Evolutionary conservation across 2,797 vertebrate species (phyloP).

Genomic region (Muraenolepis orangiensis): DNA sequence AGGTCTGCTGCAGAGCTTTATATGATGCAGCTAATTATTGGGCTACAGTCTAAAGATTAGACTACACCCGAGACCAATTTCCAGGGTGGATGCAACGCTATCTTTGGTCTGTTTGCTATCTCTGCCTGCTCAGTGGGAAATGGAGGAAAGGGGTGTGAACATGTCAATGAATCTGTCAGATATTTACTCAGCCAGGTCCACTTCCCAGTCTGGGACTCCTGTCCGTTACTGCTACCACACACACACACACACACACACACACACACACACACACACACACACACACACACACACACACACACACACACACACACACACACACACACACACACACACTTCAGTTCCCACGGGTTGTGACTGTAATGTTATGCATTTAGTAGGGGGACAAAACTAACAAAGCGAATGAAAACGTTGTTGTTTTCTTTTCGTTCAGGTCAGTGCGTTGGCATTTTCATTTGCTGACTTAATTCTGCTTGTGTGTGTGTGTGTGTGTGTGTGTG

Average conservation of each 20-base stretch:
- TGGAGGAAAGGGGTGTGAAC: background rate
- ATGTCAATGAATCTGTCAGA: background rate
- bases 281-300: constrained; percentile 14
- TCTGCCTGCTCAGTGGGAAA: background rate
- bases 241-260: background rate
- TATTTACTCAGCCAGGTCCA: background rate
- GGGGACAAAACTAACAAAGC: background rate
- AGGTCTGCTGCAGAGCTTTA: background rate
- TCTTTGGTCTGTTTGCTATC: background rate
- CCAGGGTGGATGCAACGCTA: background rate
- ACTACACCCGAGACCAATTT: no score
- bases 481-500: constrained; percentile 3
- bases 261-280: no score
- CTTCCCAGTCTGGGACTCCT: background rate
- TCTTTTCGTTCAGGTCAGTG: constrained; percentile 32
- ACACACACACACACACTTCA: constrained; percentile 12
- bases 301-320: constrained; percentile 8
- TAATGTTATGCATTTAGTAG: background rate
- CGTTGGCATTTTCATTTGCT: constrained; percentile 19
- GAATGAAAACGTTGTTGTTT: background rate
- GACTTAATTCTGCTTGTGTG: constrained; percentile 12
- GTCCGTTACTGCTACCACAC: background rate
- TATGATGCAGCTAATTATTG: background rate
- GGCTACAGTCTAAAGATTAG: no score
- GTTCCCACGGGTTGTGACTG: constrained; percentile 12